phyloP scores from a whole-genome alignment of 2,113 vertebrate species.

The Leiothrix lutea region DNA sequence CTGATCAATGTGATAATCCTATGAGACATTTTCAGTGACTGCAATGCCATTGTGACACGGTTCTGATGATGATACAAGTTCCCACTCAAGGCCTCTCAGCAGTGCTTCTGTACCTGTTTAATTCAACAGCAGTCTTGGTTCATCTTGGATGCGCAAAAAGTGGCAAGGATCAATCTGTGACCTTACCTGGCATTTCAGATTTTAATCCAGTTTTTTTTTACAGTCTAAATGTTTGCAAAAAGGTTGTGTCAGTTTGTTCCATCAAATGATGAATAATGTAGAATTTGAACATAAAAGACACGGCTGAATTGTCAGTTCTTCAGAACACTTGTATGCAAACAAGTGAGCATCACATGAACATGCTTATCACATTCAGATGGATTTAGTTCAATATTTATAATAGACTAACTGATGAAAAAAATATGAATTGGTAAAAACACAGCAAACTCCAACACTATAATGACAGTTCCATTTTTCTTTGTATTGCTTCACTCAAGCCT shows the following conservation, averaged over 20 bases:
- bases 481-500: neutral
- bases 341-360: neutral
- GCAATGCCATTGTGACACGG: neutral
- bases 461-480: neutral
- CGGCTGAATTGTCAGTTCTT: neutral
- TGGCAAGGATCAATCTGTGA: constrained; percentile 22
- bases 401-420: neutral
- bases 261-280: constrained; percentile 44
- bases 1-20: neutral
- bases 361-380: neutral
- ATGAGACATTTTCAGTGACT: neutral
- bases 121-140: constrained; percentile 21
- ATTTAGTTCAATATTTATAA: neutral
- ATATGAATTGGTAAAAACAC: neutral
- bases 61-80: neutral
- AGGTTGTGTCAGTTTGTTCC: constrained; percentile 50
- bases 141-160: neutral
- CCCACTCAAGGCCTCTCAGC: neutral
- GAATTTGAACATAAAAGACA: neutral
- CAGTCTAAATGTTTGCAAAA: constrained; percentile 55
- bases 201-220: constrained; percentile 27
- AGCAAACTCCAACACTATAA: neutral
- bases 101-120: constrained; percentile 1
- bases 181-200: constrained; percentile 57
- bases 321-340: neutral